phyloP scores from a whole-genome alignment of 2,888 invertebrate species.

The Copidosoma aretas region DNA sequence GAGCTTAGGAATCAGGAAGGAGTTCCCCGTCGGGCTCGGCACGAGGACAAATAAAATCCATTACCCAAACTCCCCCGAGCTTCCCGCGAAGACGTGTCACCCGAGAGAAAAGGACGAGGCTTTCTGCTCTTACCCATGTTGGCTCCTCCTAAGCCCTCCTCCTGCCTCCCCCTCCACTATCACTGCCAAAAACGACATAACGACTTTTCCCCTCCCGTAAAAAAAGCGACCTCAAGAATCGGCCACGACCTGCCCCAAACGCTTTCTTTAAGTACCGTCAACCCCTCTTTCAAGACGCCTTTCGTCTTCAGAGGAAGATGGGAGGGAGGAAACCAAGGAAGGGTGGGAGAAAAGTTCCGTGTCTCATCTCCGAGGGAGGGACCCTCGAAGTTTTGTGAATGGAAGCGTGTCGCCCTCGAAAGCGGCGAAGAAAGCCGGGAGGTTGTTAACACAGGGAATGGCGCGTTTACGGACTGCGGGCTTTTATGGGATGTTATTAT shows the following conservation, averaged over 20 bases:
- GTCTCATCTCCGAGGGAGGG: neutral
- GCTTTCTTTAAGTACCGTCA: neutral
- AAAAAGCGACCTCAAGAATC: slow-evolving; percentile 33
- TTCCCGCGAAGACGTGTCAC: slow-evolving; percentile 48
- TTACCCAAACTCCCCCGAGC: slow-evolving; percentile 52
- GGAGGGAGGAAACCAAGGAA: neutral
- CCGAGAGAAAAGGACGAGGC: slow-evolving; percentile 44
- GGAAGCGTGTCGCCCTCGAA: slow-evolving; percentile 13
- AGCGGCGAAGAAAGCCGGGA: slow-evolving; percentile 9
- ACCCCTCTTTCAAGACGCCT: neutral
- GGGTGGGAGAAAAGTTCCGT: slow-evolving; percentile 3
- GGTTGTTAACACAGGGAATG: slow-evolving; percentile 13
- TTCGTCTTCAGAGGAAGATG: neutral
- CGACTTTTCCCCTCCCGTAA: slow-evolving; percentile 29
- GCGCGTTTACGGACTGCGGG: slow-evolving; percentile 11
- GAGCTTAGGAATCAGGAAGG: slow-evolving; percentile 4
- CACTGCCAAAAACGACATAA: slow-evolving; percentile 26
- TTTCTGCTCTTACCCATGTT: slow-evolving; percentile 46
- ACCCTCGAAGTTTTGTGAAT: slow-evolving; percentile 31
- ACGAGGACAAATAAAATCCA: slow-evolving; percentile 60
- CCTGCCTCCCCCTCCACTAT: slow-evolving; percentile 19
- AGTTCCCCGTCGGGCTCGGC: slow-evolving; percentile 32
- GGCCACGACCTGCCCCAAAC: slow-evolving; percentile 20
- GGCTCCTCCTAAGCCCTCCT: slow-evolving; percentile 1
- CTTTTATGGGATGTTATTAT: slow-evolving; percentile 29